Conservation (phyloP, 2,797 vertebrate species). For the Chrosomus eos region DNA sequence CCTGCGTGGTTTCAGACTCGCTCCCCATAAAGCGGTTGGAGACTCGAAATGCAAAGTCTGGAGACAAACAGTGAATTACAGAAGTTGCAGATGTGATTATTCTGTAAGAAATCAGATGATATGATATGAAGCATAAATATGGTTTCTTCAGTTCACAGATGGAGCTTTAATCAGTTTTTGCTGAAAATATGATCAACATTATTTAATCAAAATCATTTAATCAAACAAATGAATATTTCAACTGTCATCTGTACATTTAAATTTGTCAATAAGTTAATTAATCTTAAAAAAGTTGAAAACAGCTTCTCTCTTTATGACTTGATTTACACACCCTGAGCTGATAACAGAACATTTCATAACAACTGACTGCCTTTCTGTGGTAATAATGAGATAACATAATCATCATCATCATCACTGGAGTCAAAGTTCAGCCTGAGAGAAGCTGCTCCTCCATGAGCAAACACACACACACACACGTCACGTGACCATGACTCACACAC, state of each 20-base stretch:
- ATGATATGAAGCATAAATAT: not conserved
- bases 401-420: too few species aligned
- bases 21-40: too few species aligned
- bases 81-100: not conserved
- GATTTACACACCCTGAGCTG: not conserved
- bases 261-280: not conserved
- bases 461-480: not conserved
- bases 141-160: not conserved
- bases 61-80: conserved; percentile 4
- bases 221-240: not conserved
- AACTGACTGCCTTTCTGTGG: not conserved
- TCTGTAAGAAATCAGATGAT: too few species aligned
- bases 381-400: too few species aligned
- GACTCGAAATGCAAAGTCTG: conserved; percentile 71
- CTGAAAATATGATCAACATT: not conserved
- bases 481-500: not conserved
- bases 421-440: not conserved
- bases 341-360: not conserved
- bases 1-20: conserved; percentile 65
- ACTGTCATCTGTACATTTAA: not conserved
- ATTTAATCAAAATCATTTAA: not conserved
- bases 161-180: not conserved
- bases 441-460: not conserved
- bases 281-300: not conserved
- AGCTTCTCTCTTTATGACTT: not conserved